Conservation (phyloP, 2,113 vertebrate species). For the Macquaria australasica region DNA sequence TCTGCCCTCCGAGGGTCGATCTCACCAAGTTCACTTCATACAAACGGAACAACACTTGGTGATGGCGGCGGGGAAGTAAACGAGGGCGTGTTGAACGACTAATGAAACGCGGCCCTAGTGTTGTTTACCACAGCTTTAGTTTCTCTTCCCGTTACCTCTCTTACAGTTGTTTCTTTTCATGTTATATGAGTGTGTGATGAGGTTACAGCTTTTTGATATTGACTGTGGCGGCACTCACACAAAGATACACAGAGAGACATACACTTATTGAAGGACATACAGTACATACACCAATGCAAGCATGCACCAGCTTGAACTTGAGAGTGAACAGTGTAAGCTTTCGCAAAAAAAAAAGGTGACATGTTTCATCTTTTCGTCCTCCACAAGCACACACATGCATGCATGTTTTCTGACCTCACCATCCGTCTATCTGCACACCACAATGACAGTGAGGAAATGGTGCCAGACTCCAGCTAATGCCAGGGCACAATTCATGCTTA, state of each 20-base stretch:
- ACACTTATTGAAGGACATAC: neutral
- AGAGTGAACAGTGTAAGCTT: neutral
- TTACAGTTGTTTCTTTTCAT: neutral
- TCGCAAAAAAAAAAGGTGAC: constrained; percentile 1
- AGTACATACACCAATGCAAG: constrained; percentile 6
- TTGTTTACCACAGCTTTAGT: neutral
- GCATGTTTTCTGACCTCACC: constrained; percentile 4
- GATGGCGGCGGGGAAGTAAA: too few relatives aligned
- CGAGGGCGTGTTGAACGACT: too few relatives aligned
- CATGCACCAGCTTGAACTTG: neutral
- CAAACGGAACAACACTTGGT: too few relatives aligned
- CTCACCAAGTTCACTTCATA: too few relatives aligned
- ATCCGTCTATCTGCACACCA: neutral
- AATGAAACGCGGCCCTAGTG: too few relatives aligned
- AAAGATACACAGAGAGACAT: neutral
- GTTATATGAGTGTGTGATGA: neutral
- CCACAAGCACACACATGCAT: neutral
- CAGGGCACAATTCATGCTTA: neutral
- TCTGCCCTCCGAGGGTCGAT: too few relatives aligned
- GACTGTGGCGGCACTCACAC: neutral
- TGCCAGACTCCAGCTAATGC: neutral
- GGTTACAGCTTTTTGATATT: neutral
- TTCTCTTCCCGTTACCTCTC: neutral
- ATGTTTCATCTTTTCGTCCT: neutral
- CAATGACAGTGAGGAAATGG: neutral